phyloP scores from a whole-genome alignment of 2,797 vertebrate genomes.

The Monodelphis domestica region DNA sequence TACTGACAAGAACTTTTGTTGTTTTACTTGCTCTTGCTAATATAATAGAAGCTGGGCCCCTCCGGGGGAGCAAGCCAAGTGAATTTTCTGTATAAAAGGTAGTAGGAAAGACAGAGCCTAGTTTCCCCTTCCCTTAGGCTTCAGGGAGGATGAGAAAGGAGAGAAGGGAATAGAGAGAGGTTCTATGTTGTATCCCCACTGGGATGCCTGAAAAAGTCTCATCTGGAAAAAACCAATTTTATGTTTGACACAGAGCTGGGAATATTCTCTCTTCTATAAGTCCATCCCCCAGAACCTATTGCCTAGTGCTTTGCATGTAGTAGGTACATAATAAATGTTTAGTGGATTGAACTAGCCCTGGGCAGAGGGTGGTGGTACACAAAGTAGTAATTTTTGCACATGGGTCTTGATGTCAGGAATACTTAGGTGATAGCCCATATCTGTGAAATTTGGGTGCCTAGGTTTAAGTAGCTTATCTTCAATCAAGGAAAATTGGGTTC shows the following conservation, averaged over 20 bases:
- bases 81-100: conserved; percentile 16
- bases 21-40: background rate
- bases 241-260: conserved; percentile 29
- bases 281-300: conserved; percentile 48
- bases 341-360: conserved; percentile 1
- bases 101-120: conserved; percentile 24
- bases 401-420: conserved; percentile 44
- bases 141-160: background rate
- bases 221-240: conserved; percentile 46
- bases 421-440: background rate
- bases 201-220: conserved; percentile 20
- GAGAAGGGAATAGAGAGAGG: conserved; percentile 39
- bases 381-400: conserved; percentile 25
- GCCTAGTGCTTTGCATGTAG: background rate
- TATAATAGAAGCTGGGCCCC: background rate
- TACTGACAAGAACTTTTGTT: background rate
- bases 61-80: background rate
- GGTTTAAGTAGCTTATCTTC: background rate
- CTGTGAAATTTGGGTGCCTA: background rate
- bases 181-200: background rate
- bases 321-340: background rate
- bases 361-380: conserved; percentile 14
- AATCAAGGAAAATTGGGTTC: background rate
- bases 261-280: conserved; percentile 45
- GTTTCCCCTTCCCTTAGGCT: conserved; percentile 35